These are phyloP conservation scores for Pipistrellus pipistrellus DNA, from an alignment of 2,797 vertebrate species.

Conservation along the genomic window DNA sequence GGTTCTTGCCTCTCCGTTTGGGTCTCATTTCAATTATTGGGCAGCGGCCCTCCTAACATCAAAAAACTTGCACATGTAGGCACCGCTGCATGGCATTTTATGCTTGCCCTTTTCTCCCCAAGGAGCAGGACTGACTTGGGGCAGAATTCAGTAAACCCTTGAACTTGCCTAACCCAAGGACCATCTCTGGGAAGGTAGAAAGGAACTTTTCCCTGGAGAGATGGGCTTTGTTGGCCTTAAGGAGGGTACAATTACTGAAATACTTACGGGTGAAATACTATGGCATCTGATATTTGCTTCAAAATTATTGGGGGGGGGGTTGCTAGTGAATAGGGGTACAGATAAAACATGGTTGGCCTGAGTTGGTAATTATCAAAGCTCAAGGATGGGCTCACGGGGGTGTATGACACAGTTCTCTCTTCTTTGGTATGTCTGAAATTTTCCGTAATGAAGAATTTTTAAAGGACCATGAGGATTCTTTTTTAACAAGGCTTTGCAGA, in stretches of 20 bases:
- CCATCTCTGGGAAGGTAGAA: neutral
- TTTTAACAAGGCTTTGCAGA: slow-evolving; percentile 37
- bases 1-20: neutral
- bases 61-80: neutral
- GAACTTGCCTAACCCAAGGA: neutral
- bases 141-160: neutral
- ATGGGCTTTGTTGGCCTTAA: slow-evolving; percentile 2
- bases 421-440: slow-evolving; percentile 45
- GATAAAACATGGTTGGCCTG: neutral
- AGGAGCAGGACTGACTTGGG: neutral
- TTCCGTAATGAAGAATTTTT: slow-evolving; percentile 20
- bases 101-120: neutral
- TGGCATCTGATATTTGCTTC: slow-evolving; percentile 6
- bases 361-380: slow-evolving; percentile 32
- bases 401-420: neutral
- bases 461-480: neutral
- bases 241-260: neutral
- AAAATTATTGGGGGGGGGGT: neutral
- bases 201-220: neutral
- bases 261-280: slow-evolving; percentile 1
- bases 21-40: neutral
- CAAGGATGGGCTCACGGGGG: neutral
- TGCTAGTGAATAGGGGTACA: neutral
- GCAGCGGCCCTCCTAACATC: neutral
- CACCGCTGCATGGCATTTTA: neutral